Evolutionary conservation across 2,113 vertebrate genomes (phyloP), one percentile per base, ranked within the genome.

Genomic region (Psammodynastes pulverulentus): DNA sequence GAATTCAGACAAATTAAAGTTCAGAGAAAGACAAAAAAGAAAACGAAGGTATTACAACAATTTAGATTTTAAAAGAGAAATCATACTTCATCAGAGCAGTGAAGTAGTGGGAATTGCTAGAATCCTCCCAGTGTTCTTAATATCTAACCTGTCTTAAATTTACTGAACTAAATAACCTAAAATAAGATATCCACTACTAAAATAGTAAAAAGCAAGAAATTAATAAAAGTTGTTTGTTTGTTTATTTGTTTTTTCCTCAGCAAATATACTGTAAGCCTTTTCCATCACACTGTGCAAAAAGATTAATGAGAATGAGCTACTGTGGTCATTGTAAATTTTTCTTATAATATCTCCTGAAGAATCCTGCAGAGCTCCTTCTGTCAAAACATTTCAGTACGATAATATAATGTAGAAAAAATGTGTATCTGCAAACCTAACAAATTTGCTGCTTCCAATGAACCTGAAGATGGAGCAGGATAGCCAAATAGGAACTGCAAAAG

Each of bases 401-500:
- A 93, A 91, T 0, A 0, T 17, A 4, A 84, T 39, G 94, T 91
- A 49, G 93, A 95, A 88, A 90, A 93, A 94, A 89, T 91, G 0
- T 19, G 84, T 91, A 89, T 90, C 87, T 89, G 84, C 90, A 94
- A 95, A 89, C 15, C 3, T 1, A 91, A 91, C 26, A 29, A 92
- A 92, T 95, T 93, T 93, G 24, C 54, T 87, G 1, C n/a, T 92
- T 96, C 54, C 87, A 26, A 88, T 92, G 56, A 90, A 95, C 90
- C 91, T 51, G 89, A 87, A 93, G 94, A 92, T 95, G 89, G 15
- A 92, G 89, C n/a, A 46, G 1, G 86, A 0, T 0, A 93, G 56
- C 56, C 90, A 94, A 94, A 87, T 86, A 94, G 88, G 54, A 79
- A 91, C 88, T 8, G 96, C 87, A 95, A 93, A 87, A 72, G 84